Evolutionary conservation across 2,113 vertebrate species (phyloP), one percentile per base, ranked within the genome.

Genomic region (Corythornis vintsioides): DNA sequence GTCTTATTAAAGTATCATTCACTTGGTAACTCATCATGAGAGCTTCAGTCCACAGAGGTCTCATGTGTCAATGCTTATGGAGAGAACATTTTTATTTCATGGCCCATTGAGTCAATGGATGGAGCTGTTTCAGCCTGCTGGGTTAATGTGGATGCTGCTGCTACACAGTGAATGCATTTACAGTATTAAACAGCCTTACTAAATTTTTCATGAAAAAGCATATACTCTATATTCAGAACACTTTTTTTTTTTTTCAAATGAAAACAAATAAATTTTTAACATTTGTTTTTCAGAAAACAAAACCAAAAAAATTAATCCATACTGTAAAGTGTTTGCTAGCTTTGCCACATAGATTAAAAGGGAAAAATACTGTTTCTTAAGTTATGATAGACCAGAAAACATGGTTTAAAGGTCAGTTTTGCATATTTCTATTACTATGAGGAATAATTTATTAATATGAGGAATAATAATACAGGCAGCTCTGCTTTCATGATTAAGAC

Each of bases 41-140:
- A 86, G 42, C 53, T 70, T 86, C 52, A 90, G 2, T 65, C 67
- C 76, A 84, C 64, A 79, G 76, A 93, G 38, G 42, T 87, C 42
- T 69, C n/a, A 43, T 70, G 7, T 31, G 53, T 28, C 45, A 75
- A 76, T 65, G 60, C 56, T 83, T 91, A 22, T 31, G 16, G 61
- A 85, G 19, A 91, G 38, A 95, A 94, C 9, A 10, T 63, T 82
- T 95, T 87, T 90, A 94, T 95, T 95, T 97, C 93, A 95, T 10
- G 10, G 90, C 60, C 85, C 92, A 92, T 26, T 91, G 89, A 91
- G 57, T 83, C 87, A 74, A 52, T 42, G 92, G 82, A 96, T 87
- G 74, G 73, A 94, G 73, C 70, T 86, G 35, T 88, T 95, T 93
- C 95, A 69, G 77, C 84, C 69, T 83, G 70, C 92, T 96, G 88